phyloP scores from a whole-genome alignment of 2,888 invertebrate species.

The Escarpia spicata region DNA sequence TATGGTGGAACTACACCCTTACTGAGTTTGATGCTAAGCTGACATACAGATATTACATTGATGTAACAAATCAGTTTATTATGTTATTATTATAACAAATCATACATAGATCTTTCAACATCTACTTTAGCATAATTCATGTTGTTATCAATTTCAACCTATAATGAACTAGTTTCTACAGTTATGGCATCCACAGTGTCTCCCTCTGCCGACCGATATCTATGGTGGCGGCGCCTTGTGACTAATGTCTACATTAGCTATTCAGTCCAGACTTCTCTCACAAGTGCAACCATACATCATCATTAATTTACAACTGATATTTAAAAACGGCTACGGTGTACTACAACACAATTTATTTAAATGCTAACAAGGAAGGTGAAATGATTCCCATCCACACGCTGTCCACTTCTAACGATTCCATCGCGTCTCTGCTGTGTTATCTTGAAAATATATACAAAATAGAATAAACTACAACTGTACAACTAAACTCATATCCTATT shows the following conservation, averaged over 20 bases:
- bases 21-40: too few relatives aligned
- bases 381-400: too few relatives aligned
- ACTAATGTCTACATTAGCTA: neutral
- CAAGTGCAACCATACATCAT: neutral
- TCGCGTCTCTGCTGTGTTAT: too few relatives aligned
- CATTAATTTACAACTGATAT: too few relatives aligned
- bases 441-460: too few relatives aligned
- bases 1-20: too few relatives aligned
- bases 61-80: neutral
- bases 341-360: too few relatives aligned
- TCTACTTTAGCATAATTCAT: neutral
- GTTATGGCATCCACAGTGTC: neutral
- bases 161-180: neutral
- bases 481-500: neutral
- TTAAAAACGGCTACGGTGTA: too few relatives aligned
- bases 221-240: neutral
- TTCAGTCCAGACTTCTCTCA: neutral
- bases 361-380: too few relatives aligned
- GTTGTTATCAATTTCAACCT: slow-evolving; percentile 19
- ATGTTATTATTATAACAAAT: neutral
- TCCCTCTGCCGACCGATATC: neutral
- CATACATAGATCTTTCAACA: neutral
- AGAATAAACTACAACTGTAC: too few relatives aligned
- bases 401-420: too few relatives aligned
- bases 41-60: too few relatives aligned